Base-by-base conservation (phyloP, 2,797 vertebrate species). In the Dryobates pubescens region DNA sequence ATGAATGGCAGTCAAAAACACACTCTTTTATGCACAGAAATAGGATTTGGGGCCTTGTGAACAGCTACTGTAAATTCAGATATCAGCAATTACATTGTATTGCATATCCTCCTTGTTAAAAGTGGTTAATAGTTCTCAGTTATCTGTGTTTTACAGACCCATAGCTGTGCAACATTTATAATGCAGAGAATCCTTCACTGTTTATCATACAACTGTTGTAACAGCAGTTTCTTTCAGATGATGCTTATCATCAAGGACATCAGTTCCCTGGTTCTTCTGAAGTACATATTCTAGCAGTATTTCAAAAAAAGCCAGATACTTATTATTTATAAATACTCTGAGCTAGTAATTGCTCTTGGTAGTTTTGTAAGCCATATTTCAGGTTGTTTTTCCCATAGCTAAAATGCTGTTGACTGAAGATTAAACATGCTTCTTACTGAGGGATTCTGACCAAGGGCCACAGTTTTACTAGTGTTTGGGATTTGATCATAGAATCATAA, bases 91-190 rank as follows among this genome's bases (percentile, higher is more conserved):
- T 79, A 34, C 1, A 2, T 51, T 84, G 13, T 56, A 43, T 43
- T 88, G 30, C 45, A 64, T 61, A n/a, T 43, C 13, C 4, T 82
- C 27, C 54, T 41, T 82, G 22, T 74, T 79, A 70, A 73, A 89
- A 87, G 81, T 20, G 6, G 38, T 56, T 89, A 73, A 47, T 65
- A 8, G 7, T 47, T 85, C 41, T 67, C 63, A 57, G n/a, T 92
- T 95, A 88, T 78, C 87, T 83, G 6, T 72, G 61, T 67, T 95
- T 89, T 81, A 47, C 89, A 94, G 91, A 63, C 34, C 17, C 26
- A 7, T 22, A 81, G 29, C 34, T 78, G 27, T 45, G 49, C 49
- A 63, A 13, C 13, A 41, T 70, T 86, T 72, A 26, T 22, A 45
- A 7, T 27, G 17, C 9, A 56, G 63, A 78, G 34, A 69, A 84